Evolutionary conservation across 2,888 invertebrate genomes (phyloP).

Genomic region (Lasioglossum vierecki): DNA sequence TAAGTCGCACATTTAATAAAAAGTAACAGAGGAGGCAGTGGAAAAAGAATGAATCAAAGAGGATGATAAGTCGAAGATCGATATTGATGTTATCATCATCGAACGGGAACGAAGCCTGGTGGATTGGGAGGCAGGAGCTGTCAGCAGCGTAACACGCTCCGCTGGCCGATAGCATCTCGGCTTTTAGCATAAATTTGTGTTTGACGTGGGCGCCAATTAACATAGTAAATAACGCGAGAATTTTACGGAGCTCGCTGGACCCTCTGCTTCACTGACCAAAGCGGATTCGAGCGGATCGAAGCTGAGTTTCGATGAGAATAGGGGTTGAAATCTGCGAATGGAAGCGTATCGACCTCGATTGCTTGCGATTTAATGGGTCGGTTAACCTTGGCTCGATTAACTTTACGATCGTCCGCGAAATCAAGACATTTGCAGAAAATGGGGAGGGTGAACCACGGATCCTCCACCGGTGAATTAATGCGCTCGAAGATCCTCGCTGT

Average conservation of each 20-base stretch:
- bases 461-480: constrained; percentile 59
- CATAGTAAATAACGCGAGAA: constrained; percentile 78
- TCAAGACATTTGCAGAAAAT: constrained; percentile 59
- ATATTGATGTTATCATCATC: constrained; percentile 70
- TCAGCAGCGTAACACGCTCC: constrained; percentile 72
- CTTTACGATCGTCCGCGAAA: constrained; percentile 60
- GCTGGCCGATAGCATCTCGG: constrained; percentile 76
- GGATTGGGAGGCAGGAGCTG: constrained; percentile 70
- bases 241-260: constrained; percentile 51
- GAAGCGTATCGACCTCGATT: constrained; percentile 52
- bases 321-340: constrained; percentile 11
- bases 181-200: constrained; percentile 82
- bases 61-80: constrained; percentile 71
- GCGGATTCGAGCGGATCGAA: background rate
- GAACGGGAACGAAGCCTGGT: constrained; percentile 32
- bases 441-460: constrained; percentile 17
- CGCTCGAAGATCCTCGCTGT: constrained; percentile 48
- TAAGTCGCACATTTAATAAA: background rate
- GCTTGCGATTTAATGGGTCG: constrained; percentile 64
- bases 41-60: constrained; percentile 34
- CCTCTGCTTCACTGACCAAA: constrained; percentile 9
- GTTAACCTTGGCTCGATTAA: constrained; percentile 57
- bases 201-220: constrained; percentile 81
- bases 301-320: constrained; percentile 54
- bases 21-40: constrained; percentile 26